Percentiles rank a stretch among this genome's conserved stretches.
These are phyloP conservation scores for Gobius niger DNA, from an alignment of 2,113 vertebrate species.

Conservation along the genomic window DNA sequence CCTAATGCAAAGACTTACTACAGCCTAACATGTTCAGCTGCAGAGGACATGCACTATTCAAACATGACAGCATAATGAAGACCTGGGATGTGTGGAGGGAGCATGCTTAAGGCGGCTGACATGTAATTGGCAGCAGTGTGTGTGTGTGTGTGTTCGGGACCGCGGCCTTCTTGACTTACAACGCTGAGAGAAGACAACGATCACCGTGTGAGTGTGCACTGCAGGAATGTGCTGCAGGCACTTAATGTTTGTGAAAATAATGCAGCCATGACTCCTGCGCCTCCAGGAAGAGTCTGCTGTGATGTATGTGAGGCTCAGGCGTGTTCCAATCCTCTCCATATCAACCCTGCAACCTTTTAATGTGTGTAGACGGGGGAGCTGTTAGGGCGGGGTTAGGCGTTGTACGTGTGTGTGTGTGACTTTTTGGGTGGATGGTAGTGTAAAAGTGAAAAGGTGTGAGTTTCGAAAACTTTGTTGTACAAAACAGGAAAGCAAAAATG, in stretches of 20 bases:
- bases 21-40: slow-evolving; percentile 6
- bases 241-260: slow-evolving; percentile 40
- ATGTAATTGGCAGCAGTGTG: slow-evolving; percentile 37
- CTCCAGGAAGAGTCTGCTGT: slow-evolving; percentile 28
- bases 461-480: neutral
- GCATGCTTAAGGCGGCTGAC: slow-evolving; percentile 12
- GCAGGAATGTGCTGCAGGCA: slow-evolving; percentile 43
- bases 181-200: slow-evolving; percentile 41
- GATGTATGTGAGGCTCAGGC: neutral
- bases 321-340: neutral
- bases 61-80: slow-evolving; percentile 51
- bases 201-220: slow-evolving; percentile 15
- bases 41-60: slow-evolving; percentile 18
- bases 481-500: neutral
- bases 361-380: slow-evolving; percentile 38
- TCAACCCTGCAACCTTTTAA: neutral
- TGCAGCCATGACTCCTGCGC: slow-evolving; percentile 18
- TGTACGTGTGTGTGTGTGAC: slow-evolving; percentile 16
- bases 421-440: slow-evolving; percentile 45
- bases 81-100: slow-evolving; percentile 12
- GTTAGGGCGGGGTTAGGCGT: slow-evolving; percentile 49
- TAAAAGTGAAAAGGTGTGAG: slow-evolving; percentile 18
- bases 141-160: slow-evolving; percentile 5
- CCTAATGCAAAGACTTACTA: slow-evolving; percentile 8
- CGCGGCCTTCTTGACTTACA: slow-evolving; percentile 27